Evolutionary conservation across 2,113 vertebrate genomes (phyloP), one percentile per base, ranked within the genome.

Genomic region (Pedetes capensis): DNA sequence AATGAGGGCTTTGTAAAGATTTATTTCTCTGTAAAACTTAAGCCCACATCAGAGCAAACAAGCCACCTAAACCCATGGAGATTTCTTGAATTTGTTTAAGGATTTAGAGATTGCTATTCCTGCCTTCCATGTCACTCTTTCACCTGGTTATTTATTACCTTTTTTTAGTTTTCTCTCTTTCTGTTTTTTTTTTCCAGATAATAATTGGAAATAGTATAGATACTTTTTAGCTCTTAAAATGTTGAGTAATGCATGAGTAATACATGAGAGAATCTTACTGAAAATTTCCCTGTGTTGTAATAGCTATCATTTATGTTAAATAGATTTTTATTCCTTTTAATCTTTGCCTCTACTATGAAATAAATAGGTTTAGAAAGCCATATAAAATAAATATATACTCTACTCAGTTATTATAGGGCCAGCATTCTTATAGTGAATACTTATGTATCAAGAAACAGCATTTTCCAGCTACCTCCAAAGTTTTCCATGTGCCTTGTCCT

Each of bases 321-420:
- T 44, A 61, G 14, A 55, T 66, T 92, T 88, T 84, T 66, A 42
- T 86, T 68, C 63, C 59, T 95, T 93, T 94, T 74, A 72, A 91
- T 79, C 23, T 37, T 80, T 84, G 79, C 39, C 39, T 85, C 39
- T 59, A 66, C 57, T 55, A 0, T 93, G 80, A 92, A 82, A 76
- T 57, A 76, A 89, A 34, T n/a, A 91, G 37, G 49, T 64, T 85
- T 94, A 39, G 61, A 93, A 94, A 87, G 51, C 57, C 79, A 47
- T 69, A 32, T 27, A 91, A 82, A 79, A 44, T 88, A 86, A 93
- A 72, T 11, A 0, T 55, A 32, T 42, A 64, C 20, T 55, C 27
- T 63, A 92, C 27, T 42, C 71, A 80, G 25, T 75, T 69, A 49
- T 55, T 68, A 29, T 34, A 53, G 17, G 57, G 34, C 29, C 80